Conservation (phyloP, 2,888 invertebrate genomes). For the Phorcus lineatus region DNA sequence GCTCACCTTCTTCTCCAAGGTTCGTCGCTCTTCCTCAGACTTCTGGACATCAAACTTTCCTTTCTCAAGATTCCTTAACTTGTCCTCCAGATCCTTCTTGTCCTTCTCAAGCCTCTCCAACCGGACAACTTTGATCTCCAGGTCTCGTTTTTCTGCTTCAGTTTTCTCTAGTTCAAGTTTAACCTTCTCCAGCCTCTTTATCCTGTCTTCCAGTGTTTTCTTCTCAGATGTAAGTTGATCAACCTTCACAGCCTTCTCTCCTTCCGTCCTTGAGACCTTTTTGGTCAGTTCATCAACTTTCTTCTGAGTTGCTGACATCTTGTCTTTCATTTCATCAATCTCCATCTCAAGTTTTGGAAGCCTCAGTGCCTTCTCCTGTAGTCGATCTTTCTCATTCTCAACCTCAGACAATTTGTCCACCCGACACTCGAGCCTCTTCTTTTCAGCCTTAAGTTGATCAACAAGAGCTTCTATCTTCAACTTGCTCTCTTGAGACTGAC, state of each 20-base stretch:
- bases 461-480: neutral
- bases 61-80: constrained; percentile 20
- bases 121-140: neutral
- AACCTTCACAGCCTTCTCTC: neutral
- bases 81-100: constrained; percentile 29
- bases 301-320: constrained; percentile 72
- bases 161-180: neutral
- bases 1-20: constrained; percentile 74
- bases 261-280: constrained; percentile 39
- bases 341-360: constrained; percentile 62
- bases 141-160: constrained; percentile 13
- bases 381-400: constrained; percentile 2
- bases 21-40: constrained; percentile 31
- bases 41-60: constrained; percentile 22
- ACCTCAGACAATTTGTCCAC: neutral
- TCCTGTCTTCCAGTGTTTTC: neutral
- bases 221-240: neutral
- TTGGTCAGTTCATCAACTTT: constrained; percentile 35
- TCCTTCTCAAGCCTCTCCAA: constrained; percentile 39
- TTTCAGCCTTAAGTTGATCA: neutral
- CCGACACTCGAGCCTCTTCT: neutral
- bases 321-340: constrained; percentile 73
- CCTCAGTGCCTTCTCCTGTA: neutral
- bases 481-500: neutral
- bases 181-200: neutral